Base-by-base conservation (phyloP, 2,888 invertebrate genomes). In the Gymnosoma rotundatum region DNA sequence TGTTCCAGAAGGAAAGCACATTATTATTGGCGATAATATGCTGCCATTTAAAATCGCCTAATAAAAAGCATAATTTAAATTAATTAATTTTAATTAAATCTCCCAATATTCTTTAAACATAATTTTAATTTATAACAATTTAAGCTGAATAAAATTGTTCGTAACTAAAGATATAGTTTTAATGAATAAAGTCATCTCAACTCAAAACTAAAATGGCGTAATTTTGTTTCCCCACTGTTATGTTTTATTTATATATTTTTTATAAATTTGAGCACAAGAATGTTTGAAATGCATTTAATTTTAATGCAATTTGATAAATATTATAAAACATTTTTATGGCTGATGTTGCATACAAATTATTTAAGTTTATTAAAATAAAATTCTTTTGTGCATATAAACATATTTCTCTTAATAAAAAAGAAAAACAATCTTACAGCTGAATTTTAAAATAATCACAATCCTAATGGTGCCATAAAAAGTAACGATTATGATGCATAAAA, bases 401-500 rank as follows among this genome's bases (percentile, higher is more conserved):
- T 70, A 58, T 36, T 75, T 42, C 45, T 32, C 5, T 32, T 32
- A 32, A 32, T 5, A 7, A 32, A 7, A 32, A 32, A 38, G 16
- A 38, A 66, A 66, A 52, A 79, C n/a, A 79, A 73, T 45, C 52
- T 66, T 66, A 48, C 67, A 80, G 74, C 74, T 80, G 80, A 74
- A 80, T 80, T 80, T 80, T 80, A 74, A 80, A 73, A 73, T 80
- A 80, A 80, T 80, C 73, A 48, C 76, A 66, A 72, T 76, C 75
- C 81, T 85, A 86, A 86, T 86, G 83, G 86, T 69, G 73, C 70
- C 78, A 79, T 86, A 82, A 86, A 86, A 86, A 82, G 61, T 83
- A 86, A 86, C 75, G 86, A 85, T 75, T 76, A 63, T 73, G 78
- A 86, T 66, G 66, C 36, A 61, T 78, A 74, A 72, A 70, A 78